These are phyloP conservation scores for Psittacula echo DNA, from an alignment of 2,797 vertebrate species.

Conservation along the genomic window DNA sequence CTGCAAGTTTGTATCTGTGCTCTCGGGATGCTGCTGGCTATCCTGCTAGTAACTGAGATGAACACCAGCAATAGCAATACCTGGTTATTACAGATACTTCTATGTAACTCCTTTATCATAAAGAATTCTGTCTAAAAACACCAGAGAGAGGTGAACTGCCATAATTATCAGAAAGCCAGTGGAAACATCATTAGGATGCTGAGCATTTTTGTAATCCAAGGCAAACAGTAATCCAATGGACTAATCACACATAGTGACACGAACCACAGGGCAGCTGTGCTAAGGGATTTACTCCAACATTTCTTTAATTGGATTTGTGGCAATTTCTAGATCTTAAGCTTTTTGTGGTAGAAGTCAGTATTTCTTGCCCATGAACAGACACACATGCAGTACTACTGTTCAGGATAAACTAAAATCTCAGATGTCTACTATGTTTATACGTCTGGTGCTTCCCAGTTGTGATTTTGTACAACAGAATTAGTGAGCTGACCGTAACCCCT, in stretches of 20 bases:
- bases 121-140: neutral
- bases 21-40: neutral
- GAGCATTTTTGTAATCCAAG: slow-evolving; percentile 2
- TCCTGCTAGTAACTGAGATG: neutral
- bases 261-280: neutral
- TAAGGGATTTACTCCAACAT: neutral
- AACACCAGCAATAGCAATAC: neutral
- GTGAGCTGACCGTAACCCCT: neutral
- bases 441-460: neutral
- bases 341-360: neutral
- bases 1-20: neutral
- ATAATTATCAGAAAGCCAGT: neutral
- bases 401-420: neutral
- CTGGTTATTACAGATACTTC: neutral
- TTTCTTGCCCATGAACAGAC: neutral
- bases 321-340: neutral
- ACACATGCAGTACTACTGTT: neutral
- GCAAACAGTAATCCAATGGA: neutral
- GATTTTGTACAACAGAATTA: neutral
- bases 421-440: neutral
- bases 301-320: slow-evolving; percentile 14
- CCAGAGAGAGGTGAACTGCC: neutral
- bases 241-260: neutral
- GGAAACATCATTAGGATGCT: slow-evolving; percentile 4
- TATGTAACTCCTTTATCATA: neutral